Evolutionary conservation across 2,797 vertebrate species (phyloP).

Genomic region (Paramormyrops hopkinsi): DNA sequence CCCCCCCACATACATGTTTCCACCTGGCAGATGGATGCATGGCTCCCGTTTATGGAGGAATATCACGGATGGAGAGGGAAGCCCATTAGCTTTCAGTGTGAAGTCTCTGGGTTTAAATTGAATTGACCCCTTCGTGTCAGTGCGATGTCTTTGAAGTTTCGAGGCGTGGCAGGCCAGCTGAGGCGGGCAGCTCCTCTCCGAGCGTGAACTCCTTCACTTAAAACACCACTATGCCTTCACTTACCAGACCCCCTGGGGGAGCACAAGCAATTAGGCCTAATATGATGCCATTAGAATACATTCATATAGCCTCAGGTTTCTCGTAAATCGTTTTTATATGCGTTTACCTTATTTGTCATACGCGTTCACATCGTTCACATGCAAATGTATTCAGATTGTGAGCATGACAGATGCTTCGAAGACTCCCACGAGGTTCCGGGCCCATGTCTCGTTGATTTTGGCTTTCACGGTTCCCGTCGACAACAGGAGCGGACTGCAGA

Average conservation of each 20-base stretch:
- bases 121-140: slow-evolving; percentile 1
- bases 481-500: background rate
- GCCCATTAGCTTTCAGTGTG: background rate
- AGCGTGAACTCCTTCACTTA: background rate
- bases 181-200: background rate
- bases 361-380: background rate
- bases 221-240: background rate
- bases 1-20: background rate
- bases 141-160: background rate
- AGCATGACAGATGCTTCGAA: background rate
- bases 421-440: background rate
- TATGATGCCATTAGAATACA: background rate
- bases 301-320: background rate
- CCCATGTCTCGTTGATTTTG: background rate
- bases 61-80: background rate
- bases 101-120: slow-evolving; percentile 12
- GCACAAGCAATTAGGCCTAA: background rate
- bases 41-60: background rate
- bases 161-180: background rate
- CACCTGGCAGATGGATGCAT: background rate
- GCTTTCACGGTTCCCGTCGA: background rate
- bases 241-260: background rate
- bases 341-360: background rate
- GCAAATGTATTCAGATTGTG: slow-evolving; percentile 3
- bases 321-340: background rate